Base-by-base conservation (phyloP, 2,797 vertebrate genomes). In the Paguma larvata region DNA sequence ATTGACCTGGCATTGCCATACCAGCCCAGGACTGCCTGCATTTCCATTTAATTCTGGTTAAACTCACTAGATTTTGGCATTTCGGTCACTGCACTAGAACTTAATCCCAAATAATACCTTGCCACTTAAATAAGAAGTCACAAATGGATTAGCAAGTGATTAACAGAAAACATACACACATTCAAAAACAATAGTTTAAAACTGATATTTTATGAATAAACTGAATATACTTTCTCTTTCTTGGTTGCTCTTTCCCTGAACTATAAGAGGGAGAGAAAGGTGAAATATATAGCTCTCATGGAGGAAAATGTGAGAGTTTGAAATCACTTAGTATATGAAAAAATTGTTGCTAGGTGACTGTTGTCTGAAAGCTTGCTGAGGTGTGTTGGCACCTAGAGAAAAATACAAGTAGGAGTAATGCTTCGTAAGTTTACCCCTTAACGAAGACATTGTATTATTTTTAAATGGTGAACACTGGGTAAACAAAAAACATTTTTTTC, bases 311-410 rank as follows among this genome's bases (percentile, higher is more conserved):
- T 46, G 41, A 87, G 91, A 48, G 44, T 73, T 21, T 85, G 84
- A 93, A 95, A 97, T 85, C 86, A 82, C 41, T 89, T 91, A 93
- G 56, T 89, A 89, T 87, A 89, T 6, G 75, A 91, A 53, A 82
- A 85, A 80, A n/a, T 51, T 62, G 97, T 97, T 98, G 97, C 98
- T 97, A 97, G 95, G 95, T 96, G 93, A 97, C 94, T 82, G 25
- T 67, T 97, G 68, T 95, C 95, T 94, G 93, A 72, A 72, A 91
- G 91, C 95, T 93, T 68, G 62, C 86, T 9, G 46, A 96, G 89
- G 79, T 87, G 10, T 72, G 32, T 89, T 82, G 91, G 73, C 38
- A 93, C 84, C 72, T 78, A 34, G 41, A 82, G 62, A 72, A 95
- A 94, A 85, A 93, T 7, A 30, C 62, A 92, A 91, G 73, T 63